phyloP scores from a whole-genome alignment of 1,140 invertebrate genomes.

The Drosophila repleta region DNA sequence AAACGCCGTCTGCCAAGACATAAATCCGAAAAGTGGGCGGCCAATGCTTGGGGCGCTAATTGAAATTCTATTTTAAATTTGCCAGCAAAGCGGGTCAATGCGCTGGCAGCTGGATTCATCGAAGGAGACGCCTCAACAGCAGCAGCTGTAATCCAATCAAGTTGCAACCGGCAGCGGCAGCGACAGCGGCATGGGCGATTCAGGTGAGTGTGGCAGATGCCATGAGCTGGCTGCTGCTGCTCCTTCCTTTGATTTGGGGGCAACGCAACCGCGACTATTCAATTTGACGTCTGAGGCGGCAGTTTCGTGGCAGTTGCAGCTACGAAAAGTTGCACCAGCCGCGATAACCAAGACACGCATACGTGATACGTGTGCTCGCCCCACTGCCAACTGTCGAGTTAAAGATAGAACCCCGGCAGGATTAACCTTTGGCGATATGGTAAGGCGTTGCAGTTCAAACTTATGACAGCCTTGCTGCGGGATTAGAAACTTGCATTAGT shows the following conservation, averaged over 20 bases:
- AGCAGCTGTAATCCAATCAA: conserved; percentile 19
- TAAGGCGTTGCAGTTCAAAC: conserved; percentile 26
- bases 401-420: conserved; percentile 61
- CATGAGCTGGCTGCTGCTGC: conserved; percentile 5
- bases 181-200: conserved; percentile 62
- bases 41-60: conserved; percentile 47
- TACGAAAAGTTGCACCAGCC: conserved; percentile 49
- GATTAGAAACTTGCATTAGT: conserved; percentile 33
- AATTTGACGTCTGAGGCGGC: conserved; percentile 72
- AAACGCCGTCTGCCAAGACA: conserved; percentile 4
- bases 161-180: too few relatives aligned
- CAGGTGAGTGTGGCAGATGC: conserved; percentile 53
- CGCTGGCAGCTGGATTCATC: conserved; percentile 32
- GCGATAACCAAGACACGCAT: conserved; percentile 61
- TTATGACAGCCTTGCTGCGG: conserved; percentile 45
- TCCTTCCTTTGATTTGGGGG: not conserved
- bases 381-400: conserved; percentile 27
- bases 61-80: conserved; percentile 75
- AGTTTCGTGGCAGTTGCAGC: conserved; percentile 47
- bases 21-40: conserved; percentile 24
- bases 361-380: conserved; percentile 49
- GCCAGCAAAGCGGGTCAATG: conserved; percentile 50
- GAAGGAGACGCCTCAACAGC: conserved; percentile 31
- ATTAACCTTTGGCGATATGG: conserved; percentile 36
- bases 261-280: conserved; percentile 77